A percentile compares a stretch with the other conserved stretches of the same genome.
phyloP scores from a whole-genome alignment of 2,888 invertebrate species.

The Margaritifera margaritifera region DNA sequence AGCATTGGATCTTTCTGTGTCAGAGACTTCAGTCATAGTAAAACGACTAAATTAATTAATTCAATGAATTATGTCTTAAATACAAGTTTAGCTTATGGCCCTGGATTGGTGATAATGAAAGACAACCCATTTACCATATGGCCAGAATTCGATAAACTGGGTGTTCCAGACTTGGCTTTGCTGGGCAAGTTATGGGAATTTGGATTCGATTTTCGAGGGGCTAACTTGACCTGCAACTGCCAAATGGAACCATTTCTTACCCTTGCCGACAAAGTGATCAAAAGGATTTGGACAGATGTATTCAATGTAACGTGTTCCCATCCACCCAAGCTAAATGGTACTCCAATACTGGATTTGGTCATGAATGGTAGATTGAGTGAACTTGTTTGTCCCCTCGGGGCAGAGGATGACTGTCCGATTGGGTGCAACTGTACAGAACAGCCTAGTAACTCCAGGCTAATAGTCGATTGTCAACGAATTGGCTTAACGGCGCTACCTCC shows the following conservation, averaged over 20 bases:
- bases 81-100: slow-evolving; percentile 5
- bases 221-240: no score
- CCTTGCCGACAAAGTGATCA: no score
- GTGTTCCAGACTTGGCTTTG: slow-evolving; percentile 5
- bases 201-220: no score
- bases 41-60: slow-evolving; percentile 7
- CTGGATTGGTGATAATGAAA: slow-evolving; percentile 10
- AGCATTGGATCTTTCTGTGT: slow-evolving; percentile 9
- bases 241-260: no score
- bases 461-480: slow-evolving; percentile 10
- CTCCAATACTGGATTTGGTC: no score
- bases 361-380: slow-evolving; percentile 2
- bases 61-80: slow-evolving; percentile 7
- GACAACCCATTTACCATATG: slow-evolving; percentile 9
- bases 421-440: slow-evolving; percentile 14
- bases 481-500: not conserved
- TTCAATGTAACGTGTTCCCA: no score
- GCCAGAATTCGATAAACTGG: slow-evolving; percentile 14
- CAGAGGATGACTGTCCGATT: slow-evolving; percentile 5
- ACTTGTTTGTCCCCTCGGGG: slow-evolving; percentile 9
- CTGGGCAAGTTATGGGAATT: no score
- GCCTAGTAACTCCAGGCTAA: slow-evolving; percentile 6
- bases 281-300: no score
- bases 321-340: no score
- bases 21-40: slow-evolving; percentile 7